Conservation (phyloP, 2,797 vertebrate species). For the Adrianichthys oophorus region DNA sequence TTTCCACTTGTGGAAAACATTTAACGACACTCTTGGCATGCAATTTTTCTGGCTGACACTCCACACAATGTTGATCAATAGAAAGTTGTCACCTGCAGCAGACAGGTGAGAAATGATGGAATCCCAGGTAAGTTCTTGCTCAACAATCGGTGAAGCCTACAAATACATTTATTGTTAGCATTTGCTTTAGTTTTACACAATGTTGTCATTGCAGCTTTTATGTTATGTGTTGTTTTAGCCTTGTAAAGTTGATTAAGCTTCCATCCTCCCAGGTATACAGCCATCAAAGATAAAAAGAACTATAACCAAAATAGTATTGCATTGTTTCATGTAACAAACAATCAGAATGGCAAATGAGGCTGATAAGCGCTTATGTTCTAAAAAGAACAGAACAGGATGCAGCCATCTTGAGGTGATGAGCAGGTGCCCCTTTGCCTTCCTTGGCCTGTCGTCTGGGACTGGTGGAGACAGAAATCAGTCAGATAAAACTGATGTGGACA, state of each 20-base stretch:
- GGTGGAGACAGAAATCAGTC: conserved; percentile 72
- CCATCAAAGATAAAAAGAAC: not conserved
- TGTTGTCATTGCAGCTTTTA: conserved; percentile 8
- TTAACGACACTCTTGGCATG: conserved; percentile 53
- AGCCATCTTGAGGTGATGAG: conserved; percentile 55
- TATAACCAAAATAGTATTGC: too few species aligned
- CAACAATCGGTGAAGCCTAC: conserved; percentile 27
- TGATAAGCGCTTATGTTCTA: too few species aligned
- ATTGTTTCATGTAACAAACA: too few species aligned
- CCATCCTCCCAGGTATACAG: conserved; percentile 6
- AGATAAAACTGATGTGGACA: conserved; percentile 79
- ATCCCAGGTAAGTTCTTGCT: conserved; percentile 41
- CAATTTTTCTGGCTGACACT: conserved; percentile 58
- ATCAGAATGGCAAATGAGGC: too few species aligned
- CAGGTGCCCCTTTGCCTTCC: conserved; percentile 45
- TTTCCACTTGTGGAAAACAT: conserved; percentile 41
- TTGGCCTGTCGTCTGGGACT: conserved; percentile 59
- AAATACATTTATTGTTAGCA: conserved; percentile 33
- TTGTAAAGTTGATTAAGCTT: not conserved
- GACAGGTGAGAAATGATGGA: conserved; percentile 44
- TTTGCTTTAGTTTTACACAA: conserved; percentile 14
- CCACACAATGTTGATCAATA: conserved; percentile 70
- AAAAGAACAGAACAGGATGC: conserved; percentile 18
- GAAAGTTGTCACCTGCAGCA: conserved; percentile 57
- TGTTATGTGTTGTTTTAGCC: not conserved